A percentile compares a stretch with the other conserved stretches of the same genome.
Evolutionary conservation across 2,888 invertebrate species (phyloP).

Genomic region (Scaptodrosophila latifasciaeformis): DNA sequence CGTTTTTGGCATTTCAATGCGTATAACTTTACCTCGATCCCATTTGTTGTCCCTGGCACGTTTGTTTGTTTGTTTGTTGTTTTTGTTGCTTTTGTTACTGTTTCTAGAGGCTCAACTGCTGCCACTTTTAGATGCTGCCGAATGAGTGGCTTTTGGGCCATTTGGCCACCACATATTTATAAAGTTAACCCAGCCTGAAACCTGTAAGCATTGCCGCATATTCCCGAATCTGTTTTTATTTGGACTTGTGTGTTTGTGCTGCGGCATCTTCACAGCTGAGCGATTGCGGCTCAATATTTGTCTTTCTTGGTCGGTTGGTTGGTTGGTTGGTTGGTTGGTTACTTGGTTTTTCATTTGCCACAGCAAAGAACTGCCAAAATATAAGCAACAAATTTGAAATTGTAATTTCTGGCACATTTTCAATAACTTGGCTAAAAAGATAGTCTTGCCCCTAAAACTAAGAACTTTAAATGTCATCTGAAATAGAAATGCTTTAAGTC

Average conservation of each 20-base stretch:
- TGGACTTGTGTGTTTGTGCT: conserved; percentile 50
- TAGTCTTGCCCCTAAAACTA: no score
- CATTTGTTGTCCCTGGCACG: conserved; percentile 31
- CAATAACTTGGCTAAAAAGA: background rate
- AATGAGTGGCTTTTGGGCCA: conserved; percentile 24
- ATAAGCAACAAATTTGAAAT: conserved; percentile 31
- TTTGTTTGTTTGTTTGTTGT: conserved; percentile 54
- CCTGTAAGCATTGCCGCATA: no score
- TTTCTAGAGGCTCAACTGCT: no score
- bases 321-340: no score
- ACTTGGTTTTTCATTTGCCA: conserved; percentile 27
- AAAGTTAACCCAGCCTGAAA: no score
- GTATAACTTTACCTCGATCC: conserved; percentile 13
- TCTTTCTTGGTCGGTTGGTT: no score
- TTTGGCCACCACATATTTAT: conserved; percentile 47
- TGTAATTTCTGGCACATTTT: conserved; percentile 37
- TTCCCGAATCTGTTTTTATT: conserved; percentile 10
- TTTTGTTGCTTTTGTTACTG: no score
- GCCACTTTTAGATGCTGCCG: conserved; percentile 30
- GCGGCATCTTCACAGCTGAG: conserved; percentile 63
- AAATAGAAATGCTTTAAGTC: no score
- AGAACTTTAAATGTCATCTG: no score
- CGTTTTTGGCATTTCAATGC: conserved; percentile 65
- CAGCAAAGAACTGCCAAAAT: conserved; percentile 2
- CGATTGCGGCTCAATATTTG: conserved; percentile 61